Conservation (phyloP, 30 jellyfish, hydroid and myxozoan species). For the Phacellophora camtschatica region DNA sequence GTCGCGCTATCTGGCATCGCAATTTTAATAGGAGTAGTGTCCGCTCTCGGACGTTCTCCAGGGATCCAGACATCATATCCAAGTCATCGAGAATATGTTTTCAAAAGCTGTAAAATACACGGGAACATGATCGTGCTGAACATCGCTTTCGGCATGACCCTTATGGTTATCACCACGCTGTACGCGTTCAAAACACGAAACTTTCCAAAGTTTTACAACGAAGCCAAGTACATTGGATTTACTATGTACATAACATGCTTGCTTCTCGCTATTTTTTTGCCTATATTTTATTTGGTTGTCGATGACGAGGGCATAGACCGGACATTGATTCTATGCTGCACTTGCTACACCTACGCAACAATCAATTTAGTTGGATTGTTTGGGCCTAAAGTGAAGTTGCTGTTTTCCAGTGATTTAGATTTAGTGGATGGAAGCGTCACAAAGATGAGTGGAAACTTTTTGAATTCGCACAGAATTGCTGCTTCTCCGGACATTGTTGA, state of each 20-base stretch:
- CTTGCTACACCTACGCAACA: constrained; percentile 64
- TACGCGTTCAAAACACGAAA: constrained; percentile 89
- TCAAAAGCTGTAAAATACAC: constrained; percentile 60
- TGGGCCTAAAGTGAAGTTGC: constrained; percentile 72
- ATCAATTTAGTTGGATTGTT: constrained; percentile 86
- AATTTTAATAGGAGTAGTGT: constrained; percentile 58
- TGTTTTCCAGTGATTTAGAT: constrained; percentile 17
- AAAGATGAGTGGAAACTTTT: too few relatives aligned
- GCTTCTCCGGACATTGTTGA: too few relatives aligned
- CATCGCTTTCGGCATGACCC: constrained; percentile 65
- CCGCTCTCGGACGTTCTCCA: constrained; percentile 63
- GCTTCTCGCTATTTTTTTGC: constrained; percentile 59
- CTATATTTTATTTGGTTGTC: constrained; percentile 33
- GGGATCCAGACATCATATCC: constrained; percentile 72
- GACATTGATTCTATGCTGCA: constrained; percentile 51
- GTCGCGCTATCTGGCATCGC: constrained; percentile 62
- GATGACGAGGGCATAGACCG: constrained; percentile 58
- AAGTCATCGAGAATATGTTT: constrained; percentile 39
- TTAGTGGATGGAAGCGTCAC: constrained; percentile 12
- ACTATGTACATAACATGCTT: constrained; percentile 86
- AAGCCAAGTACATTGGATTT: constrained; percentile 89
- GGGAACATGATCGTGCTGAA: constrained; percentile 48
- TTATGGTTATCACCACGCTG: constrained; percentile 77
- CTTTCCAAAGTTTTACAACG: constrained; percentile 95
- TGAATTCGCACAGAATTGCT: too few relatives aligned